Evolutionary conservation across 2,113 vertebrate genomes (phyloP), one percentile per base, ranked within the genome.

Genomic region (Mohoua ochrocephala): DNA sequence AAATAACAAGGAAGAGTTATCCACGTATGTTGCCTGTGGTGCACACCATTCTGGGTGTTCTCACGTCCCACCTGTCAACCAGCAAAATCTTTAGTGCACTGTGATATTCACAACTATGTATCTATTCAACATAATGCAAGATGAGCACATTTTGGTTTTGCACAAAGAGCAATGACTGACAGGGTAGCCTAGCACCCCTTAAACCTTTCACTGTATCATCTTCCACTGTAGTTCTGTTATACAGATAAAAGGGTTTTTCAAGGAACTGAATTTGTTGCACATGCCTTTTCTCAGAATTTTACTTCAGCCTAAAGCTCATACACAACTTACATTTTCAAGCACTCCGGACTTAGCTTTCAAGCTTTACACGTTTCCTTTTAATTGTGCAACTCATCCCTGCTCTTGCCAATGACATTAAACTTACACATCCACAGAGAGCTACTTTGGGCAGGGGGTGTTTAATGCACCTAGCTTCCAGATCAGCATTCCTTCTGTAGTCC

Each of bases 31-130:
- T 92, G 11, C 13, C 41, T 24, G 28, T 10, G 6, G 12, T 49
- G 9, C 33, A 49, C 22, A 41, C 2, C 18, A 52, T 44, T 47
- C 19, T 33, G 7, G 17, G 49, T 20, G 14, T 30, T 74, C 50
- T 15, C 2, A 13, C 11, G 15, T 53, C 11, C 5, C 15, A 49
- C 1, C 2, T 31, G 4, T 33, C 47, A 42, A n/a, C 4, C 14
- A 8, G 56, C 27, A 60, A 87, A 52, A 54, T 30, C 35, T 82
- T 67, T 39, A 49, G 12, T 24, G 31, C 3, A 39, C 4, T 9
- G 28, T 6, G 30, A 75, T 8, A 69, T 6, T 26, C 6, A 28
- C 20, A 60, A 54, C 10, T 35, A 22, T 10, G 18, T 19, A 60
- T 33, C 15, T 60, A 44, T 15, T 76, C 57, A 73, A 8, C 8